Evolutionary conservation across 1,140 invertebrate species (phyloP), one percentile per base, ranked within the genome.

Genomic region (Octopus sinensis): DNA sequence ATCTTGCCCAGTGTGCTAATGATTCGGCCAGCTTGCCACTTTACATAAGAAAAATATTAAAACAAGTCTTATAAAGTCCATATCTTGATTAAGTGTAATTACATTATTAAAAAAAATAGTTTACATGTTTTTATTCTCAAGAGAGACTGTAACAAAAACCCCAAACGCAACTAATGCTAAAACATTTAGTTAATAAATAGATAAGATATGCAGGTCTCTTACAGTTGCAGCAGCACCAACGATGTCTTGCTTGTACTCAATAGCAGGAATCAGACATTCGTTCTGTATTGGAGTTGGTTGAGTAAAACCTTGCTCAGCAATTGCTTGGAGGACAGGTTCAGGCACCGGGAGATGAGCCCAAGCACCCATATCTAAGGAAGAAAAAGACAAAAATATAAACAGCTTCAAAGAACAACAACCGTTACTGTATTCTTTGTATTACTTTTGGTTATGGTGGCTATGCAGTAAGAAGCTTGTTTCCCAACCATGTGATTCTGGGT

Each of bases 211-310:
- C 6, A 52, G 7, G 30, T 54, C 78, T 83, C 85, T 86, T 86
- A 91, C 91, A 1, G 97, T 99, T 92, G 99, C 96, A 12, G 97
- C 97, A 83, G 97, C 97, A 83, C 97, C 97, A 30, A 99, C 90
- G 85, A 99, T 95, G 91, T 99, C 97, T 91, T 94, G 93, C 76
- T 92, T 91, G 78, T 96, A 96, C 87, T 95, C 92, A 86, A 98
- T 95, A 54, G 97, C 96, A 81, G 96, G 93, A 51, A 96, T 95
- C 54, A 99, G 91, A 9, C 94, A 93, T 76, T 94, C 88, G 53
- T 93, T 90, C 87, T 94, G 94, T 88, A 99, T 98, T 85, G 94
- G 92, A 4, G 97, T 99, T 2, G 97, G 97, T 13, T 92, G 90
- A 73, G 90, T 91, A 91, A 98, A 98, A 0, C 94, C 93, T 84